Base-by-base conservation (phyloP, 2,888 invertebrate species). In the Pristionchus entomophagus region DNA sequence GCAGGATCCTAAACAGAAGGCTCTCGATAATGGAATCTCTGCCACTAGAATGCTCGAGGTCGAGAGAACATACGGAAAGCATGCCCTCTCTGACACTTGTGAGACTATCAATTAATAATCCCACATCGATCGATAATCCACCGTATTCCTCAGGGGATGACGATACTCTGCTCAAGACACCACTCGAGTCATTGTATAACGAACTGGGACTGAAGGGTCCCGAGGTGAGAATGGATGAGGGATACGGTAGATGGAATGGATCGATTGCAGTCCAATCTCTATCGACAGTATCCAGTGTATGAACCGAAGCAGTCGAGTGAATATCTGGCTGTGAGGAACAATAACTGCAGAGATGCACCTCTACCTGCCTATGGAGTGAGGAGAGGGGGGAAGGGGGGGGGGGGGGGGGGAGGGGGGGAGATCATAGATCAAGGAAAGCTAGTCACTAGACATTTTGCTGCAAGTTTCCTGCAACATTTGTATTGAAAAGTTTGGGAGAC, bases 221-320 rank as follows among this genome's bases (percentile, higher is more conserved):
- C n/a, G 84, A 88, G 69, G 88, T 88, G 53, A 49, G 45, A 77
- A 45, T 45, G 45, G 45, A 32, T 2, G 62, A 29, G 29, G 69
- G 22, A 19, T 69, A 69, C 69, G 17, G 69, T 69, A 69, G 69
- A 19, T 8, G 5, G 56, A 38, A 69, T 38, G 19, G 32, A 69
- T 69, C 26, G n/a, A 45, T 86, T 85, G 59, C 84, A 89, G 88
- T 56, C 87, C 0, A 86, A 88, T 19, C 85, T 81, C 65, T 89
- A 90, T 82, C 88, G 89, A 32, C 87, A 89, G 65, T 93, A 88
- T 73, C 92, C 91, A 38, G 93, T 93, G 6, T 93, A 93, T 87
- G 90, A 89, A 49, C 93, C 93, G 22, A 93, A 93, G 84, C 89
- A 90, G 56, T 91, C 92, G 0, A 90, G 89, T 41, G 93, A 93